Evolutionary conservation across 1,140 invertebrate genomes (phyloP), one percentile per base, ranked within the genome.

Genomic region (Heliconius melpomene): DNA sequence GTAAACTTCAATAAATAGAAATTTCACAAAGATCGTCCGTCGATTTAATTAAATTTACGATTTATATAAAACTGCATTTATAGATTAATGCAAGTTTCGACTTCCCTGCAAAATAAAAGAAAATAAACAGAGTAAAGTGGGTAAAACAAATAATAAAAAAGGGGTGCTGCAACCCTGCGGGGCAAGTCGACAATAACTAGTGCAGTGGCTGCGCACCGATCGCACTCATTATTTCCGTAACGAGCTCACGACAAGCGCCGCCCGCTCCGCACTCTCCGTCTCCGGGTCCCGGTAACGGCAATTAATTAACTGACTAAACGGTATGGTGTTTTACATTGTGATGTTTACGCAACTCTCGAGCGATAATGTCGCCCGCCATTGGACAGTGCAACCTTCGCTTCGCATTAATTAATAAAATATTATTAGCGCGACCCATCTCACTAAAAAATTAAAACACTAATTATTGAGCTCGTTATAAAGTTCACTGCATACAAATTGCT

Each of bases 271-370:
- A 81, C 80, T 84, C 81, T 84, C 79, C 82, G 81, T 85, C 84
- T 83, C 83, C 78, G 81, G 79, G 74, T 88, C 88, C 88, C 86
- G 86, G 87, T 88, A 86, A 87, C 87, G 82, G 86, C 90, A 93
- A 94, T 94, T 94, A 93, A 94, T 94, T 94, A 94, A 90, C 90
- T 84, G 87, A 90, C 91, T 93, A 94, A 94, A 93, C 93, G 91
- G 83, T 91, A 93, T 91, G 89, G 90, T 92, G 91, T 94, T 94
- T 93, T 93, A 94, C 91, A 93, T 93, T 91, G 80, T 93, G 86
- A 91, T 94, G 91, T 94, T 94, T 93, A 92, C 91, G 87, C 84
- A 89, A 89, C 93, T 90, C 93, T 94, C 90, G 85, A 88, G 81
- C 87, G 88, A 92, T 93, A 92, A 94, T 93, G 91, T 94, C 90